phyloP scores from a whole-genome alignment of 2,888 invertebrate species.

The Isotomurus palustris region DNA sequence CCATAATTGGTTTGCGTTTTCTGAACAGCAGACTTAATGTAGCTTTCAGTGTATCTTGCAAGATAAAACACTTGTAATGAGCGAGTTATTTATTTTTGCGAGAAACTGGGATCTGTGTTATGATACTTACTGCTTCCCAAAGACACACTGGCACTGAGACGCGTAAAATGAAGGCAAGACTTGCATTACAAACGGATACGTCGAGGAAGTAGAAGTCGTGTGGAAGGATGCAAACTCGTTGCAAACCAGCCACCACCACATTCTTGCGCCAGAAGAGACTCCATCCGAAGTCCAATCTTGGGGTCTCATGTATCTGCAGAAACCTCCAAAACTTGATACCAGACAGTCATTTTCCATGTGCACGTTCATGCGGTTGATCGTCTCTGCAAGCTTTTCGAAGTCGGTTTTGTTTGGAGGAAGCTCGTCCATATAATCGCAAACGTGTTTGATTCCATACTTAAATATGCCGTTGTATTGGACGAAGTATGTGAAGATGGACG shows the following conservation, averaged over 20 bases:
- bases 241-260: constrained; percentile 90
- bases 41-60: background rate
- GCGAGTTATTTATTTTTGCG: too few species aligned
- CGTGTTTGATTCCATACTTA: background rate
- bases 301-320: background rate
- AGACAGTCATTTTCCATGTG: background rate
- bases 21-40: background rate
- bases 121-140: constrained; percentile 61
- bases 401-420: background rate
- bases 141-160: constrained; percentile 67
- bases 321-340: background rate
- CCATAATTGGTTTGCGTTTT: background rate
- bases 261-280: background rate
- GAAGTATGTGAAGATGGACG: background rate
- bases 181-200: constrained; percentile 66
- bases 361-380: background rate
- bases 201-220: constrained; percentile 62
- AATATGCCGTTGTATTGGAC: background rate
- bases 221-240: constrained; percentile 94
- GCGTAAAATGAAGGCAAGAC: constrained; percentile 60
- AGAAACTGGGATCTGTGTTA: background rate
- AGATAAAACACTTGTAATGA: too few species aligned
- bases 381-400: background rate
- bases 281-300: background rate
- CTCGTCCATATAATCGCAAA: background rate